Base-by-base conservation (phyloP, 2,113 vertebrate genomes). In the Centrocercus urophasianus region DNA sequence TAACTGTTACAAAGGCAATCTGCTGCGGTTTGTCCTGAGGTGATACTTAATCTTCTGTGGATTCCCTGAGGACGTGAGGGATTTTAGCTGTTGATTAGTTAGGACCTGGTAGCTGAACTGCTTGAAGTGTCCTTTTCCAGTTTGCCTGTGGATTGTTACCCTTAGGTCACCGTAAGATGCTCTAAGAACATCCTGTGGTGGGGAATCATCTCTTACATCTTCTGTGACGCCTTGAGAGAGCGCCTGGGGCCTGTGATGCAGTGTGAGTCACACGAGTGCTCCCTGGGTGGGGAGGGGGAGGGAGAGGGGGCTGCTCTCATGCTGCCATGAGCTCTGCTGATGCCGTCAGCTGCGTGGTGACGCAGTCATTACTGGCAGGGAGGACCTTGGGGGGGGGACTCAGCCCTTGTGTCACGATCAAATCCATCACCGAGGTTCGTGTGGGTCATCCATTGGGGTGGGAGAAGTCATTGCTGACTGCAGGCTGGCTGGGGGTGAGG, bases 361-460 rank as follows among this genome's bases (percentile, higher is more conserved):
- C 1, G 1, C 21, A 6, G 15, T 15, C 24, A 54, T 69, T 22
- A 7, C 52, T 61, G 54, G 7, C 40, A 40, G 71, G 77, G 40
- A 42, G 56, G 50, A 36, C 0, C 0, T 8, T 13, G 4, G 52
- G 6, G 5, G 5, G 38, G 38, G 9, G 19, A 24, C 34, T 25
- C 57, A 38, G 65, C 25, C 56, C 19, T 12, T 1, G 0, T 11
- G 34, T 47, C 24, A 22, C 30, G 34, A 25, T 65, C 43, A 38
- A n/a, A 13, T n/a, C 3, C 1, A 5, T 10, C 38, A 13, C 19
- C 3, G 42, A 56, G 27, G 18, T 19, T 24, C 30, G 22, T 5
- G 0, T 3, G n/a, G 28, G 60, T 36, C 34, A 63, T 27, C 60
- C 14, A 10, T 32, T 4, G 28, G 54, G 28, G 54, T 56, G 54